phyloP scores from a whole-genome alignment of 2,113 vertebrate genomes.

The Stomatorhinus ivindoensis region DNA sequence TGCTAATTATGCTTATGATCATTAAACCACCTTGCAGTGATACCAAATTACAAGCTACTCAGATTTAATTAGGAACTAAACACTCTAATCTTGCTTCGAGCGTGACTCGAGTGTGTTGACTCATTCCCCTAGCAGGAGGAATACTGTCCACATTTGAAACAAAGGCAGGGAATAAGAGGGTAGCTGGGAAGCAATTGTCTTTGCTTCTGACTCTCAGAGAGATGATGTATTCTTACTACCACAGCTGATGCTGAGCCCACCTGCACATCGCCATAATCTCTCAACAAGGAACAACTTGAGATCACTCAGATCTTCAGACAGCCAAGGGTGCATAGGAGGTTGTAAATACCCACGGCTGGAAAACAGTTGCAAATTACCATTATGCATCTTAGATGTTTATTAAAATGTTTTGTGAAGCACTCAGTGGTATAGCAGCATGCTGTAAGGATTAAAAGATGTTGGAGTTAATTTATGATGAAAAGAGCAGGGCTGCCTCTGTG shows the following conservation, averaged over 20 bases:
- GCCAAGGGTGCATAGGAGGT: background rate
- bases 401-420: background rate
- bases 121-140: background rate
- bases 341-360: background rate
- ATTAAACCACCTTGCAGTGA: slow-evolving; percentile 1
- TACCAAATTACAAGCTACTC: slow-evolving; percentile 5
- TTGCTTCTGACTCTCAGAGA: background rate
- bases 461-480: background rate
- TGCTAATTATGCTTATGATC: background rate
- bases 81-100: background rate
- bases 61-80: slow-evolving; percentile 12
- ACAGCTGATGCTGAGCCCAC: background rate
- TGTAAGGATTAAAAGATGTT: background rate
- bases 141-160: background rate
- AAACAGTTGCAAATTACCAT: background rate
- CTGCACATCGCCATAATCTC: background rate
- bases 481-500: background rate
- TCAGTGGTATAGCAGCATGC: background rate
- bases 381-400: background rate
- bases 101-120: background rate
- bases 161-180: background rate
- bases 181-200: background rate
- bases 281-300: background rate
- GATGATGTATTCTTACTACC: background rate
- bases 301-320: background rate